phyloP scores from a whole-genome alignment of 2,888 invertebrate genomes.

The Eristalis arbustorum region DNA sequence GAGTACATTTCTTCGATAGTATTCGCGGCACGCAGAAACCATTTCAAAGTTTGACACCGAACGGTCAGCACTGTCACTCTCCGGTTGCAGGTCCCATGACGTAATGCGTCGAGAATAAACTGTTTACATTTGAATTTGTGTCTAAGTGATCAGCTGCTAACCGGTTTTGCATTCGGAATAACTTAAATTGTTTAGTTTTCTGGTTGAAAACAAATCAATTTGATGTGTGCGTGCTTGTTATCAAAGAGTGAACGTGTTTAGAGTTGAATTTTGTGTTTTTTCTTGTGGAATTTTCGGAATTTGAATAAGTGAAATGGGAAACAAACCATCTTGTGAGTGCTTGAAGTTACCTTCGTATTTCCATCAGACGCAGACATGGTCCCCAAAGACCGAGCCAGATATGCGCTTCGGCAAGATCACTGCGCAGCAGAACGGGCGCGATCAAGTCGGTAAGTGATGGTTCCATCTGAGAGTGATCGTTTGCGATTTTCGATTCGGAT shows the following conservation, averaged over 20 bases:
- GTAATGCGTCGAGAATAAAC: constrained; percentile 52
- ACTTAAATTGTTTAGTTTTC: constrained; percentile 19
- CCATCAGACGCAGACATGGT: constrained; percentile 44
- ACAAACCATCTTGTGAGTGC: constrained; percentile 32
- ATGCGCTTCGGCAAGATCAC: constrained; percentile 19
- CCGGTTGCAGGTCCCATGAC: constrained; percentile 24
- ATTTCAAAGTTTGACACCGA: not conserved
- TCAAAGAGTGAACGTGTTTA: not conserved
- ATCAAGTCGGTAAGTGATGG: constrained; percentile 43
- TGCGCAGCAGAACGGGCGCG: constrained; percentile 19
- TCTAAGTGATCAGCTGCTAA: constrained; percentile 56
- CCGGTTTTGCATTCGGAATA: constrained; percentile 31
- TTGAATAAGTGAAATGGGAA: constrained; percentile 40
- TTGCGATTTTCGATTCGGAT: not conserved
- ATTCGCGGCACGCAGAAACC: not conserved
- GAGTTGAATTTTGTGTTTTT: not conserved
- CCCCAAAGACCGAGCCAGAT: constrained; percentile 34
- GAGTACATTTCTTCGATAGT: not conserved
- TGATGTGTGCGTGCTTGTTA: not conserved
- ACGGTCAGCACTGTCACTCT: not conserved
- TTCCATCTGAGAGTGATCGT: not conserved
- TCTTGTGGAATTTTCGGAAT: not conserved
- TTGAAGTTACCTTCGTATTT: constrained; percentile 21
- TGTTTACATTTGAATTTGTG: constrained; percentile 47
- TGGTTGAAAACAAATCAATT: constrained; percentile 13